These are phyloP conservation scores for Glyphotaelius pellucidus DNA, from an alignment of 2,888 invertebrate genomes.

Conservation along the genomic window DNA sequence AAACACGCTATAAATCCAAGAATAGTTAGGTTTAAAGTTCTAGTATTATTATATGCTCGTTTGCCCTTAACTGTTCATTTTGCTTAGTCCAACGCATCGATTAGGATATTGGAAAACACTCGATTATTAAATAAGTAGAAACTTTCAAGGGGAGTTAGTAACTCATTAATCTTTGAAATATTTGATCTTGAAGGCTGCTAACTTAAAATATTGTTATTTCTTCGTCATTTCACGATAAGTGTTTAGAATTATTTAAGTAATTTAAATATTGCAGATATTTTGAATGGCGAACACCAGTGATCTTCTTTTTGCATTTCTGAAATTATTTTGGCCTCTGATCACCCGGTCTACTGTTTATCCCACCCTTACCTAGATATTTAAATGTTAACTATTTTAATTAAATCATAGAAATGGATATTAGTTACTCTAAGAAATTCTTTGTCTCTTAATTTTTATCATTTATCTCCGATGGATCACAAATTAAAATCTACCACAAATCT, in stretches of 20 bases:
- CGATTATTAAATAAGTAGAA: neutral
- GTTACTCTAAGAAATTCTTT: no score
- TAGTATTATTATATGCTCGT: neutral
- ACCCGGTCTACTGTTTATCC: no score
- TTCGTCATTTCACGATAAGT: neutral
- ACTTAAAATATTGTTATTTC: neutral
- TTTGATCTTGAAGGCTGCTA: neutral
- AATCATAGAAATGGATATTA: no score
- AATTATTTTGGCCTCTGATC: no score
- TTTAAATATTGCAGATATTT: neutral
- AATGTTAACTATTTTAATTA: no score
- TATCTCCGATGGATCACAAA: no score
- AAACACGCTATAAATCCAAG: neutral
- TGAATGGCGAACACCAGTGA: neutral
- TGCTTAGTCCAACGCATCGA: neutral
- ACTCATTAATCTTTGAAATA: neutral
- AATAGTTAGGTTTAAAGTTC: neutral
- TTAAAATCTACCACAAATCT: no score
- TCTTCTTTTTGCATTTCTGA: no score
- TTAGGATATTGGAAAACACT: slow-evolving; percentile 2
- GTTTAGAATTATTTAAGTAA: neutral
- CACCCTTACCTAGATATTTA: no score
- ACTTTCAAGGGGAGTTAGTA: neutral
- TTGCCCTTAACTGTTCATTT: neutral
- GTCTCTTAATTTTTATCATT: no score